Evolutionary conservation across 2,113 vertebrate genomes (phyloP).

Genomic region (Xenopus borealis): DNA sequence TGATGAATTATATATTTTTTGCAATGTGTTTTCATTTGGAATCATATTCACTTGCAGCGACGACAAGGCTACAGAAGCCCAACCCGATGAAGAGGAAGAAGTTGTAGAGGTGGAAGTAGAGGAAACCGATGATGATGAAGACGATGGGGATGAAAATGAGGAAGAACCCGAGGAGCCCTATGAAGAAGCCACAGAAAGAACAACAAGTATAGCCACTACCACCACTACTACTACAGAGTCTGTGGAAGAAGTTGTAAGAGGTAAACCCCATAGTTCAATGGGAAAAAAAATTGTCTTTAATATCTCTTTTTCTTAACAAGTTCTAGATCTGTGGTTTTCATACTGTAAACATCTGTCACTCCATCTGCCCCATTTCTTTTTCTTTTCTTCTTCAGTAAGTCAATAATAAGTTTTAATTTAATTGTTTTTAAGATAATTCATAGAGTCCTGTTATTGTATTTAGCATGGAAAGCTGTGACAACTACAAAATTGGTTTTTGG

Average conservation of each 20-base stretch:
- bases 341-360: too few species aligned
- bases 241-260: conserved; percentile 94
- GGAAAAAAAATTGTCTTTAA: conserved; percentile 60
- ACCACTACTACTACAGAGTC: conserved; percentile 94
- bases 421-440: too few species aligned
- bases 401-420: too few species aligned
- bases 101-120: conserved; percentile 71
- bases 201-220: conserved; percentile 92
- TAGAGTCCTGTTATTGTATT: too few species aligned
- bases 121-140: conserved; percentile 63
- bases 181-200: conserved; percentile 79
- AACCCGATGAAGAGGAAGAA: conserved; percentile 74
- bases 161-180: conserved; percentile 71
- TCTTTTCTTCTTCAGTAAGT: too few species aligned
- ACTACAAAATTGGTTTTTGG: too few species aligned
- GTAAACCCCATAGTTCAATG: conserved; percentile 62
- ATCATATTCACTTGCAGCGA: conserved; percentile 64
- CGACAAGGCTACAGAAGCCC: conserved; percentile 74
- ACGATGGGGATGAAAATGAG: conserved; percentile 73
- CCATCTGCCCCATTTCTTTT: too few species aligned
- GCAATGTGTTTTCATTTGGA: neutral
- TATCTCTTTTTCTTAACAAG: too few species aligned
- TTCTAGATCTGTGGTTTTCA: too few species aligned
- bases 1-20: too few species aligned
- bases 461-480: too few species aligned